A percentile compares a stretch with the other conserved stretches of the same genome.
These are phyloP conservation scores for Coecobrya sp. DNA, from an alignment of 2,888 invertebrate species.

Conservation along the genomic window DNA sequence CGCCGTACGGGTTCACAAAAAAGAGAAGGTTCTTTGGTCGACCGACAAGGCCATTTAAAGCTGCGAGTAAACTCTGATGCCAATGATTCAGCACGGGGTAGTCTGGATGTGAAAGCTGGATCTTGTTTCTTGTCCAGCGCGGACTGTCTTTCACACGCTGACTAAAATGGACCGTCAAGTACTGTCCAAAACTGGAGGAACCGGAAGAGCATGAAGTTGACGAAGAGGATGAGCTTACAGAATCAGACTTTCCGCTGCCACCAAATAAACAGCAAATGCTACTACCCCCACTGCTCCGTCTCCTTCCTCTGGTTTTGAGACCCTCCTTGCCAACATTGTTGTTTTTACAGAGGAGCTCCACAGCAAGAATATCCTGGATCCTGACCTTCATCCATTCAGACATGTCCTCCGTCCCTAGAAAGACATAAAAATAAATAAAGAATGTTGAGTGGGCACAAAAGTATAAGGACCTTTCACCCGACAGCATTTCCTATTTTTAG, in stretches of 20 bases:
- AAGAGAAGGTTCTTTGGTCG: conserved; percentile 92
- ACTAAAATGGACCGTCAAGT: conserved; percentile 84
- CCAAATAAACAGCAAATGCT: conserved; percentile 75
- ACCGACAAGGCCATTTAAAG: conserved; percentile 87
- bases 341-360: conserved; percentile 81
- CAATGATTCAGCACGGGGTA: conserved; percentile 83
- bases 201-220: conserved; percentile 67
- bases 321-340: conserved; percentile 70
- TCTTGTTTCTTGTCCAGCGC: conserved; percentile 80
- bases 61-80: conserved; percentile 79
- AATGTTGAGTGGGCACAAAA: too few species aligned
- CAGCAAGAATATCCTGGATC: conserved; percentile 83
- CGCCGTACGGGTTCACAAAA: conserved; percentile 95
- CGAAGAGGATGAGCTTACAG: conserved; percentile 50
- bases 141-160: conserved; percentile 82
- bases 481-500: background rate
- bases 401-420: conserved; percentile 85
- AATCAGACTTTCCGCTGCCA: conserved; percentile 22
- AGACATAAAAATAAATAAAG: background rate
- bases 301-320: conserved; percentile 9
- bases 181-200: conserved; percentile 80
- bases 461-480: background rate
- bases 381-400: conserved; percentile 86
- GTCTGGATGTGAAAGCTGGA: conserved; percentile 83
- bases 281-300: conserved; percentile 13